Evolutionary conservation across 2,797 vertebrate species (phyloP).

Genomic region (Halcyon smyrnensis): DNA sequence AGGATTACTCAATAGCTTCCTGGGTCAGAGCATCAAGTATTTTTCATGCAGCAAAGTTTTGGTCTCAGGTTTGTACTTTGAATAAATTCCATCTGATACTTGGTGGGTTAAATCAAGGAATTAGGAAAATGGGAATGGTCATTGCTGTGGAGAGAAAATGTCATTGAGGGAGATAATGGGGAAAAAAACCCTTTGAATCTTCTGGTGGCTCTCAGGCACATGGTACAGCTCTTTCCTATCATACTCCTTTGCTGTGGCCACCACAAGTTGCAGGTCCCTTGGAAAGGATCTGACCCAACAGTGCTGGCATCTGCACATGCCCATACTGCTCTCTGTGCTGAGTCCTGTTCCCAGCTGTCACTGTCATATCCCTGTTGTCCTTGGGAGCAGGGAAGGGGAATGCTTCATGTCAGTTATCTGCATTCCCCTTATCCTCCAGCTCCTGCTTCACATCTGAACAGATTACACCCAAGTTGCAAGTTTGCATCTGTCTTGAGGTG

Average conservation of each 20-base stretch:
- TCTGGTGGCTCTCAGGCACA: neutral
- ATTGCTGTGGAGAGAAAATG: neutral
- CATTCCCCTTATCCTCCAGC: neutral
- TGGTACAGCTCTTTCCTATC: neutral
- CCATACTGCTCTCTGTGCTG: neutral
- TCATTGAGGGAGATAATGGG: neutral
- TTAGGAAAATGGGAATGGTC: neutral
- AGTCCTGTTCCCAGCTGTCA: neutral
- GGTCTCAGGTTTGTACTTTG: neutral
- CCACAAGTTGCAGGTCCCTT: neutral
- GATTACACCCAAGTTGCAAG: neutral
- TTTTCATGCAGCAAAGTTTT: neutral
- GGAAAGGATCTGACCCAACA: neutral
- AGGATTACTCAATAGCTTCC: neutral
- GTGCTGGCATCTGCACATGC: neutral
- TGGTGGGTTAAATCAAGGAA: neutral
- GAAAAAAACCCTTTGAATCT: neutral
- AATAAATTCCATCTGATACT: neutral
- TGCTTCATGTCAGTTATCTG: neutral
- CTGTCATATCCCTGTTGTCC: neutral
- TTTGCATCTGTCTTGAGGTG: neutral
- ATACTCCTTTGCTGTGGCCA: accelerated
- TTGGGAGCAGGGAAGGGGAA: neutral
- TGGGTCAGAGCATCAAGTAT: neutral
- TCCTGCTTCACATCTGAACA: neutral